Base-by-base conservation (phyloP, 2,888 invertebrate species). In the Andricus quercusramuli region DNA sequence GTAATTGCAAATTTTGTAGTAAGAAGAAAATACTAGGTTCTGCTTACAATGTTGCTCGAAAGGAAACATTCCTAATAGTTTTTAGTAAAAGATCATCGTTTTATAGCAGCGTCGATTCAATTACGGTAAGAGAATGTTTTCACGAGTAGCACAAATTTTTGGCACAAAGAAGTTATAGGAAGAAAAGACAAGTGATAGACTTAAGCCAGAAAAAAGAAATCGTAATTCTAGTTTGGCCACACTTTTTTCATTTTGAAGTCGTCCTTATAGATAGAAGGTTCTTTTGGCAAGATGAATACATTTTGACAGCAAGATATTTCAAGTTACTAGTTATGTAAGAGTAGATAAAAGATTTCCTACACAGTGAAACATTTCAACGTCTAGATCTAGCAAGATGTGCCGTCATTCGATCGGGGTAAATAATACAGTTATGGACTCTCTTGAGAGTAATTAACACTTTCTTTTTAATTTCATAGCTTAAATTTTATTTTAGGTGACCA, bases 111-210 rank as follows among this genome's bases (percentile, higher is more conserved):
- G 74, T 74, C 74, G 74, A 74, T 74, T 74, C 37, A 74, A 74
- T 74, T 56, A 74, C 74, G 37, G 74, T 74, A 74, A 74, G 74
- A 74, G 74, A 59, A 74, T 74, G 6, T 74, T 56, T 74, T 74
- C 22, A 56, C 56, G 74, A 59, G 56, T 32, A 74, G 74, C 74
- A 74, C 56, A 56, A 56, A 56, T 74, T 74, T 51, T 79, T 82
- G 51, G 80, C 78, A 78, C 77, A 68, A 79, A 82, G 76, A 79
- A 79, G 79, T 79, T 67, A 41, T 62, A 29, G 79, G 77, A 78
- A 80, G 70, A 74, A 74, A 80, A 78, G 65, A 78, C 79, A 41
- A 67, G 67, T 51, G 17, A 68, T 66, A 59, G 78, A n/a, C 76
- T 59, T 51, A 81, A 68, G 44, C 66, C 51, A 77, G 80, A 80